A percentile compares a stretch with the other conserved stretches of the same genome.
phyloP scores from a whole-genome alignment of 23 tunicate genomes.

The Trididemnum nubilum region DNA sequence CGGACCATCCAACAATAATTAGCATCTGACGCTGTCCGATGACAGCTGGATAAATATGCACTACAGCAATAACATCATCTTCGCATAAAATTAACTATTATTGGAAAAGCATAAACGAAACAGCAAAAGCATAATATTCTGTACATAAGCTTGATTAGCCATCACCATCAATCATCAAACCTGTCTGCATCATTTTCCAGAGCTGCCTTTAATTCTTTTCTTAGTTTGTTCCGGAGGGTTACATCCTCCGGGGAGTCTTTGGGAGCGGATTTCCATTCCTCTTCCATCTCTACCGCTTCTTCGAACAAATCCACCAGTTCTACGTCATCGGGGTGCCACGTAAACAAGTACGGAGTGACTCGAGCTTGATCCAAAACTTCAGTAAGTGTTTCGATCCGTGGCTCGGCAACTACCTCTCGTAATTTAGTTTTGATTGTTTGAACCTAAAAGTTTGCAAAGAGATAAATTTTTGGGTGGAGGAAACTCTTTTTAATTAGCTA shows the following conservation, averaged over 20 bases:
- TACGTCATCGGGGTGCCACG: conserved; percentile 10
- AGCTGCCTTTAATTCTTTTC: background rate
- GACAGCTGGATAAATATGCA: too few relatives aligned
- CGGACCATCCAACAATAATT: too few relatives aligned
- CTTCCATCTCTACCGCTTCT: conserved; percentile 4
- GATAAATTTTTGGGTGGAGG: too few relatives aligned
- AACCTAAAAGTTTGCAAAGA: too few relatives aligned
- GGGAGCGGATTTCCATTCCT: background rate
- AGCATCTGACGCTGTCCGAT: too few relatives aligned
- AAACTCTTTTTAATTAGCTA: too few relatives aligned
- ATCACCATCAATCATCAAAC: too few relatives aligned
- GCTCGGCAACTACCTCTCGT: background rate
- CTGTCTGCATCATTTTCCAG: conserved; percentile 12
- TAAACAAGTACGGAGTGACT: background rate
- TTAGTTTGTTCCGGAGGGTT: background rate
- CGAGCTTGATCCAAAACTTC: background rate
- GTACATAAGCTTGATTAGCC: too few relatives aligned
- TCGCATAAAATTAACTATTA: too few relatives aligned
- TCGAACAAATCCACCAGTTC: conserved; percentile 19
- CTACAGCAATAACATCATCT: too few relatives aligned
- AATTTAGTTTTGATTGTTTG: background rate
- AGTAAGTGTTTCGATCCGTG: background rate
- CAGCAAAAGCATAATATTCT: too few relatives aligned
- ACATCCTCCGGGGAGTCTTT: background rate
- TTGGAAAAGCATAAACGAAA: too few relatives aligned